Evolutionary conservation across 1,140 invertebrate genomes (phyloP), one percentile per base, ranked within the genome.

Genomic region (Lepidurus packardi): DNA sequence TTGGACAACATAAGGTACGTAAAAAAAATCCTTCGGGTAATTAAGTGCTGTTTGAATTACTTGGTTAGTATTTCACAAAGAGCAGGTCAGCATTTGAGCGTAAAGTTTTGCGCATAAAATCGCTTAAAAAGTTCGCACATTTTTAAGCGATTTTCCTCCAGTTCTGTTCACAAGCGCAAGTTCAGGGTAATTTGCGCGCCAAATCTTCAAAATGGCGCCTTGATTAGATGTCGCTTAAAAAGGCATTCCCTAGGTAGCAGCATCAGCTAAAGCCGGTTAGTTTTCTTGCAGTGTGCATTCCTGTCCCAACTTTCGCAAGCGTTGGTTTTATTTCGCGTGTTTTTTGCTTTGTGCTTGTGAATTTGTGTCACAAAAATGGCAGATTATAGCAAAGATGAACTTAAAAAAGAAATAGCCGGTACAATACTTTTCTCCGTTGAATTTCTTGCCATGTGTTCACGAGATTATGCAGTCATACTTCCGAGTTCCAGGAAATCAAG

Each of bases 381-480:
- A 84, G 89, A 90, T 84, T 89, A 91, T 81, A 88, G 86, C 80
- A 89, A 90, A 83, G 89, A 90, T 85, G 88, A 90, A 81, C 86
- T 91, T 81, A 88, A 89, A 83, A 90, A 89, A 84, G 90, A 91
- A 86, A 91, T 91, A 82, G 88, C 87, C 86, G 90, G 90, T 91
- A 88, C 90, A 86, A 88, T 43, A 75, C 16, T 11, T 11, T 74
- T 78, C 44, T 65, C 73, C 53, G 34, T 47, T 74, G 44, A 34
- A 11, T 24, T 45, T 24, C n/a, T 53, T 34, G 43, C 78, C 16
- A 74, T 41, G 9, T n/a, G 53, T 11, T 7, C 25, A 43, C 34
- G 34, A 34, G 34, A 34, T 34, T 34, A 34, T 34, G 34, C 34
- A 34, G 34, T 34, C 34, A 34, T 3, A 4, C 34, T 34, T 34